Evolutionary conservation across 53 echinoderm and acorn worm species (phyloP).

Genomic region (Mesocentrotus franciscanus): DNA sequence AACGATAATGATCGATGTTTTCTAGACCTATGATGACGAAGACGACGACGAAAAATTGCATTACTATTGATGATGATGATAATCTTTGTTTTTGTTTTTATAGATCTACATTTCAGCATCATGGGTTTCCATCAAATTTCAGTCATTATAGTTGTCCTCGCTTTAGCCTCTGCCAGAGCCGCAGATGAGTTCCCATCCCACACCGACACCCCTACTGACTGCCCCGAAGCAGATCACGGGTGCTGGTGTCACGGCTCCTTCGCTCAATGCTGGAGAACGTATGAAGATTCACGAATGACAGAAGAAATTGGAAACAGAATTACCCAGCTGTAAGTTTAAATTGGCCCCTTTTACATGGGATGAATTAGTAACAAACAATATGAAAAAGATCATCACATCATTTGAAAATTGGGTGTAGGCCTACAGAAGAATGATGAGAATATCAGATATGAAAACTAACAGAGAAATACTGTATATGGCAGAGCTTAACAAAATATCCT

Average conservation of each 20-base stretch:
- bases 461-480: no score
- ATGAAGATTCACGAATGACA: neutral
- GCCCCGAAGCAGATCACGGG: neutral
- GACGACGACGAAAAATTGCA: neutral
- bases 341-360: neutral
- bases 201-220: neutral
- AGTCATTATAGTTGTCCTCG: neutral
- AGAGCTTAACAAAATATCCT: no score
- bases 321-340: neutral
- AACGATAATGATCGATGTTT: neutral
- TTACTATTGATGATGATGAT: neutral
- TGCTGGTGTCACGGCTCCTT: conserved; percentile 15
- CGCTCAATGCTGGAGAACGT: conserved; percentile 41
- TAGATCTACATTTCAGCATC: neutral
- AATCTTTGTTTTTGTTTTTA: neutral
- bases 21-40: neutral
- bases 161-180: neutral
- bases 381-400: neutral
- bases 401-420: neutral
- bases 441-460: no score
- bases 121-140: neutral
- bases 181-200: neutral
- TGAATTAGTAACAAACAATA: neutral
- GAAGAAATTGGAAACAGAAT: neutral
- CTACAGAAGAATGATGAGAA: no score